Evolutionary conservation across 2,113 vertebrate species (phyloP).

Genomic region (Daboia siamensis): DNA sequence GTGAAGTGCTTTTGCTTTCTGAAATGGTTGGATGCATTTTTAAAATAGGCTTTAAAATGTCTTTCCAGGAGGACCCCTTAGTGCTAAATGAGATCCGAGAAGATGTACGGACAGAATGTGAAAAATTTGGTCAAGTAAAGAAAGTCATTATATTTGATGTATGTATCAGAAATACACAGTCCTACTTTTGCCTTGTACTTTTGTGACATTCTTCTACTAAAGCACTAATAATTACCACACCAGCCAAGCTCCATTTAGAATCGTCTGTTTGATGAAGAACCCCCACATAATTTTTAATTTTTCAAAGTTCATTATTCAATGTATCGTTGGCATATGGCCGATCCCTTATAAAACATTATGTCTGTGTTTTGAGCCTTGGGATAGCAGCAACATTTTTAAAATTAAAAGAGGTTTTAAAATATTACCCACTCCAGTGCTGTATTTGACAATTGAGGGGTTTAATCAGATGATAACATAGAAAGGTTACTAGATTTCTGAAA

Average conservation of each 20-base stretch:
- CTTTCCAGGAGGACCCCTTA: conserved; percentile 89
- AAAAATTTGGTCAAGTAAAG: conserved; percentile 93
- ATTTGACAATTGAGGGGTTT: too few species aligned
- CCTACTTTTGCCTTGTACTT: background rate
- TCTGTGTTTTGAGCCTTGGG: background rate
- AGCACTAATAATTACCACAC: background rate
- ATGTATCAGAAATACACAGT: conserved; percentile 58
- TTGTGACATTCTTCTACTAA: background rate
- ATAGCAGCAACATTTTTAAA: background rate
- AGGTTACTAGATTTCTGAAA: background rate
- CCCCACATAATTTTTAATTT: background rate
- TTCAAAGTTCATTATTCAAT: background rate
- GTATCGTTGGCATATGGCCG: background rate
- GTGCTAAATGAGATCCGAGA: conserved; percentile 94
- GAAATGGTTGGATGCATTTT: background rate
- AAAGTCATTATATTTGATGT: conserved; percentile 98
- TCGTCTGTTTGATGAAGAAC: background rate
- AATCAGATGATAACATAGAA: background rate
- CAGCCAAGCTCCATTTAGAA: background rate
- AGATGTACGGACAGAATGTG: conserved; percentile 89
- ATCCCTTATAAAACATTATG: background rate
- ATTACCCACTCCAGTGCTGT: background rate
- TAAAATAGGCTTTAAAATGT: background rate
- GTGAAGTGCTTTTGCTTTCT: background rate
- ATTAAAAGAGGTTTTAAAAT: background rate